Conservation (phyloP, 2,888 invertebrate genomes). For the Enchytraeus crypticus region DNA sequence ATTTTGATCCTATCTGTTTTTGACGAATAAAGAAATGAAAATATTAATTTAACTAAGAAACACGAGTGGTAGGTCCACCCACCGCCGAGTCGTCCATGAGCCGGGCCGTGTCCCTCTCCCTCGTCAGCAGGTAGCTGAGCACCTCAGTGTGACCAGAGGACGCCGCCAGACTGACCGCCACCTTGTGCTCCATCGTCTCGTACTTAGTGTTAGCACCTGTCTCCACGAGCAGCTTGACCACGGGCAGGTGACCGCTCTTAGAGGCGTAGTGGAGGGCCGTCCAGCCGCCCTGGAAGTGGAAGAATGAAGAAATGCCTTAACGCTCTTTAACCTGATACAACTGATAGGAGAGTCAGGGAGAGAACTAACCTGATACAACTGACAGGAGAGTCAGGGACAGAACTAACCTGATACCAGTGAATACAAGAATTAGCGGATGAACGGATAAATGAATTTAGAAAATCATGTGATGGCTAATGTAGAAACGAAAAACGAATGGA, state of each 20-base stretch:
- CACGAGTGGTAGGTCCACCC: too few species aligned
- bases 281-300: slow-evolving; percentile 41
- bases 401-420: too few species aligned
- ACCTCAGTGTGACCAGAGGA: slow-evolving; percentile 94
- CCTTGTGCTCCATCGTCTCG: slow-evolving; percentile 73
- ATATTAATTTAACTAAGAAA: too few species aligned
- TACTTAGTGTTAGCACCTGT: slow-evolving; percentile 85
- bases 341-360: too few species aligned
- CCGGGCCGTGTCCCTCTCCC: slow-evolving; percentile 92
- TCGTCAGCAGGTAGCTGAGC: slow-evolving; percentile 85
- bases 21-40: too few species aligned
- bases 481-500: too few species aligned
- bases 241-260: slow-evolving; percentile 72
- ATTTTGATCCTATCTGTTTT: too few species aligned
- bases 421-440: too few species aligned
- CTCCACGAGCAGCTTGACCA: slow-evolving; percentile 86
- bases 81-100: slow-evolving; percentile 92
- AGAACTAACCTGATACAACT: not conserved
- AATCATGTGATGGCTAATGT: too few species aligned
- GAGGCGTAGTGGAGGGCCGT: slow-evolving; percentile 46
- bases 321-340: not conserved
- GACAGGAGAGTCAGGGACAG: not conserved
- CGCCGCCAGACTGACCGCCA: slow-evolving; percentile 95
- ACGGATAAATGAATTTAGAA: too few species aligned
- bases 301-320: not conserved